Conservation (phyloP, 2,797 vertebrate species). For the Anas bahamensis region DNA sequence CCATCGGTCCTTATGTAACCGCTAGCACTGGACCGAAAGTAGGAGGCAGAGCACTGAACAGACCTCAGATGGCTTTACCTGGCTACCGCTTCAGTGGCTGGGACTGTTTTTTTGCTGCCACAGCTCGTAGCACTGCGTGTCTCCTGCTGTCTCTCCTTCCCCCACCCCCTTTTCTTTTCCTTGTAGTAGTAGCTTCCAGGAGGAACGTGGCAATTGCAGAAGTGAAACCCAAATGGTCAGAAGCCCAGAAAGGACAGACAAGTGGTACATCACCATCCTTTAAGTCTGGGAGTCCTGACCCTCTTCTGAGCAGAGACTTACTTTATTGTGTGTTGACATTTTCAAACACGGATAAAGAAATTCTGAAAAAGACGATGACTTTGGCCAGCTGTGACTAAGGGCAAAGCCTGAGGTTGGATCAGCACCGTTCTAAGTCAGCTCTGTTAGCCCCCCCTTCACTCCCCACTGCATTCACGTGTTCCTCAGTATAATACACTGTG, state of each 20-base stretch:
- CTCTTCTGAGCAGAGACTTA: background rate
- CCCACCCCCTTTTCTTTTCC: background rate
- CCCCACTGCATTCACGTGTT: rapidly evolving
- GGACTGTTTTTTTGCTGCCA: background rate
- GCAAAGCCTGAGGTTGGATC: background rate
- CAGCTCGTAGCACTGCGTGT: background rate
- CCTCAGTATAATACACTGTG: rapidly evolving
- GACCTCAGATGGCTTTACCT: background rate
- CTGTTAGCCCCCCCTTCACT: rapidly evolving
- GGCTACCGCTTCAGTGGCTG: background rate
- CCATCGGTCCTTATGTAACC: background rate
- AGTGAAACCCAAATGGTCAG: background rate
- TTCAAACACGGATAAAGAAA: background rate
- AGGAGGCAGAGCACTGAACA: slow-evolving; percentile 38
- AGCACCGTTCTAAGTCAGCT: background rate
- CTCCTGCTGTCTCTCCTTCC: background rate
- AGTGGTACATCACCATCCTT: background rate
- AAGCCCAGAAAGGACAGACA: background rate
- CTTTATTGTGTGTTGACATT: background rate
- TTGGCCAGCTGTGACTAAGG: background rate
- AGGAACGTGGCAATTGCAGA: background rate
- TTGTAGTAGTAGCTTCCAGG: background rate
- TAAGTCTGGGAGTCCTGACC: background rate
- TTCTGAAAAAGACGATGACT: background rate
- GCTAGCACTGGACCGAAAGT: background rate